phyloP scores from a whole-genome alignment of 1,140 invertebrate species.

The Neocloeon triangulifer region DNA sequence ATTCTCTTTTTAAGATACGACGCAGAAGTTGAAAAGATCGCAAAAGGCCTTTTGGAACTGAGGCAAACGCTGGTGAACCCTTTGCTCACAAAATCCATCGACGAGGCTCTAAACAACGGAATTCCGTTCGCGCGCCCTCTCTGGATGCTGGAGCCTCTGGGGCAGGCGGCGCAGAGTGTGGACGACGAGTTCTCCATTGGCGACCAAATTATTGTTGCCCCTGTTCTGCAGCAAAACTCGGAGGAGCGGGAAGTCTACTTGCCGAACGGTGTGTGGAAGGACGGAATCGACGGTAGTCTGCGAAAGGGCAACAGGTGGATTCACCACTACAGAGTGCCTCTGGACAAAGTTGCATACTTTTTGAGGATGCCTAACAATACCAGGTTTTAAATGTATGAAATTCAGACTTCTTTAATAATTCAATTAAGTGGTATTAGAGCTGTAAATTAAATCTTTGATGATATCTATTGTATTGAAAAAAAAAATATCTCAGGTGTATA shows the following conservation, averaged over 20 bases:
- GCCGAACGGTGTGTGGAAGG: conserved; percentile 71
- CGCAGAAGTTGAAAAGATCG: no score
- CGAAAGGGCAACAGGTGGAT: conserved; percentile 75
- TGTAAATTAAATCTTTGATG: no score
- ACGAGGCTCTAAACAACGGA: conserved; percentile 51
- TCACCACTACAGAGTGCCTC: conserved; percentile 57
- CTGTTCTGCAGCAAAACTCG: conserved; percentile 45
- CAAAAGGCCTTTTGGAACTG: no score
- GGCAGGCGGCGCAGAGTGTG: conserved; percentile 51
- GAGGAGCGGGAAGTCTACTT: conserved; percentile 40
- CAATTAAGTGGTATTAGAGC: no score
- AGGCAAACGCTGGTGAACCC: conserved; percentile 46
- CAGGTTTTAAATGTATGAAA: conserved; percentile 45
- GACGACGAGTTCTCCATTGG: conserved; percentile 80
- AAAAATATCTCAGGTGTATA: no score
- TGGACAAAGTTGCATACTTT: conserved; percentile 64
- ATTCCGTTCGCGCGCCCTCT: conserved; percentile 67
- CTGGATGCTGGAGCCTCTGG: conserved; percentile 75
- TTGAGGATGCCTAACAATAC: conserved; percentile 64
- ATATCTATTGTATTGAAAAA: no score
- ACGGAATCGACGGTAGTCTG: conserved; percentile 62
- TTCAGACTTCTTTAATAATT: no score
- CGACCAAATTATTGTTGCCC: conserved; percentile 76
- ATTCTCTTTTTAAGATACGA: no score
- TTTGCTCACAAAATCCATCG: conserved; percentile 47